Conservation (phyloP, 2,113 vertebrate species). For the Anhinga rufa region DNA sequence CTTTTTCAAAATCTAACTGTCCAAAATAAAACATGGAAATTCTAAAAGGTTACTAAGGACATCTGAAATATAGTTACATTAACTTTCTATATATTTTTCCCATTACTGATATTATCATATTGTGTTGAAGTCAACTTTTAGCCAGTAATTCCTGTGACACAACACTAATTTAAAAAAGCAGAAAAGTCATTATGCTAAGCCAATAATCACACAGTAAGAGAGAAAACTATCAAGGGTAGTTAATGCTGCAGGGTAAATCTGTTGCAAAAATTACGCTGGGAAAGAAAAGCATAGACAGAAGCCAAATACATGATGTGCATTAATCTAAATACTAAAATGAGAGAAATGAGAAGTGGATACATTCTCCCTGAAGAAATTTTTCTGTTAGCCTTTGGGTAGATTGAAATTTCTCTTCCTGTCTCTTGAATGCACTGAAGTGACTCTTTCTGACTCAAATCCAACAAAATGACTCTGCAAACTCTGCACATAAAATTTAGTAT, state of each 20-base stretch:
- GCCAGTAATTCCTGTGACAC: constrained; percentile 2
- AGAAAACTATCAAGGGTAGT: constrained; percentile 32
- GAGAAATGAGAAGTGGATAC: background rate
- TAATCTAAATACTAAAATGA: constrained; percentile 31
- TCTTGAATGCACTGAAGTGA: background rate
- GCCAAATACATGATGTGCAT: constrained; percentile 42
- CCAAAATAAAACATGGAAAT: background rate
- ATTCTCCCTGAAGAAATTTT: constrained; percentile 27
- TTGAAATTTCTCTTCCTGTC: background rate
- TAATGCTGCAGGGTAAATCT: constrained; percentile 52
- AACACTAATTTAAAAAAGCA: background rate
- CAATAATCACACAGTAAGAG: constrained; percentile 28
- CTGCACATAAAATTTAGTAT: background rate
- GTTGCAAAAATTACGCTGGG: constrained; percentile 32
- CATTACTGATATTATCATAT: background rate
- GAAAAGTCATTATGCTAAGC: constrained; percentile 26
- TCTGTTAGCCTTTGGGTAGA: background rate
- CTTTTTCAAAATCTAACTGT: background rate
- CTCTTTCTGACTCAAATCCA: background rate
- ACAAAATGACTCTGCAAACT: background rate
- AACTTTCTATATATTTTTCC: background rate
- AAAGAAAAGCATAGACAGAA: constrained; percentile 24
- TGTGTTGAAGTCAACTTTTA: background rate
- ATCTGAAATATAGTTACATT: background rate
- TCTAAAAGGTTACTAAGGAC: background rate